Percentiles rank a stretch among this genome's conserved stretches.
These are phyloP conservation scores for Eleutherodactylus coqui DNA, from an alignment of 2,797 vertebrate genomes.

Conservation along the genomic window DNA sequence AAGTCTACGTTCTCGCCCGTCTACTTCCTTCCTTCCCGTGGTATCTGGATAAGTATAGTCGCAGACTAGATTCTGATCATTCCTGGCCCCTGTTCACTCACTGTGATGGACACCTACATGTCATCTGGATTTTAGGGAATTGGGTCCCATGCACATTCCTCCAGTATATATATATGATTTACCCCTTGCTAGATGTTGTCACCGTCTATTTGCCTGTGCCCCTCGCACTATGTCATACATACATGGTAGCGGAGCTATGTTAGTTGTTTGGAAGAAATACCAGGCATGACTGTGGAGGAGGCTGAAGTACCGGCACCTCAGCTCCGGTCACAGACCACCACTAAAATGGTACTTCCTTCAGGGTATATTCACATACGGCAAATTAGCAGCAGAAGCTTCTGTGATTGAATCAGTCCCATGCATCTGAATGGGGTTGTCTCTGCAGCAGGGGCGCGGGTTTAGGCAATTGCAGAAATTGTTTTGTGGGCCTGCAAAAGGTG, in stretches of 20 bases:
- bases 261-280: neutral
- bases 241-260: constrained; percentile 43
- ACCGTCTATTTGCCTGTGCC: constrained; percentile 57
- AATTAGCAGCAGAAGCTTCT: too few species aligned
- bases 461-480: too few species aligned
- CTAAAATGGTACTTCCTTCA: too few species aligned
- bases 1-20: neutral
- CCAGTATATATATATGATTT: constrained; percentile 54
- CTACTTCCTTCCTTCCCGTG: constrained; percentile 19
- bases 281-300: neutral
- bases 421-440: too few species aligned
- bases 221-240: constrained; percentile 40
- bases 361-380: too few species aligned
- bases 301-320: too few species aligned
- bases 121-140: constrained; percentile 57
- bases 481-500: too few species aligned
- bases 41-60: constrained; percentile 52
- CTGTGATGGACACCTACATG: constrained; percentile 54
- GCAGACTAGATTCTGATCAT: constrained; percentile 54
- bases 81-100: constrained; percentile 34
- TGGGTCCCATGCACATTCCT: constrained; percentile 58
- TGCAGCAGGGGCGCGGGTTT: too few species aligned
- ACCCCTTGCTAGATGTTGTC: constrained; percentile 53
- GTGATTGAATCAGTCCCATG: too few species aligned
- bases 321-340: too few species aligned